Conservation (phyloP, 1,140 invertebrate species). For the Cotesia vestalis region DNA sequence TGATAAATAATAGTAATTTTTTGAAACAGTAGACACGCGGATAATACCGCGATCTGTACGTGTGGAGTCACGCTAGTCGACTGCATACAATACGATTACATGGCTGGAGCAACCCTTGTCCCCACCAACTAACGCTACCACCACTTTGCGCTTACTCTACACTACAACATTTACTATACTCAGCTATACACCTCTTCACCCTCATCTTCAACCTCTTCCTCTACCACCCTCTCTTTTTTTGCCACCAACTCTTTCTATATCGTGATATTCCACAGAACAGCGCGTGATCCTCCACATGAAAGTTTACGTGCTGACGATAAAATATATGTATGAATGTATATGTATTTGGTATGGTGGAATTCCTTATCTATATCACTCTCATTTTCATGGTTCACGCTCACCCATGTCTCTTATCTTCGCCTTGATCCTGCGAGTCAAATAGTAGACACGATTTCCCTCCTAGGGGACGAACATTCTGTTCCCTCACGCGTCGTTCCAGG, state of each 20-base stretch:
- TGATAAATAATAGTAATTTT: slow-evolving; percentile 8
- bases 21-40: neutral
- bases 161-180: too few relatives aligned
- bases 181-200: slow-evolving; percentile 7
- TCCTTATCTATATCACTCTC: too few relatives aligned
- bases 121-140: slow-evolving; percentile 46
- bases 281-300: slow-evolving; percentile 39
- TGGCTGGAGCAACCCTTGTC: slow-evolving; percentile 57
- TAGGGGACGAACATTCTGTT: slow-evolving; percentile 18
- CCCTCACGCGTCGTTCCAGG: slow-evolving; percentile 22
- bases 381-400: too few relatives aligned
- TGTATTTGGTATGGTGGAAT: neutral
- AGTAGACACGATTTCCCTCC: slow-evolving; percentile 16
- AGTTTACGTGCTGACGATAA: slow-evolving; percentile 10
- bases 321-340: neutral
- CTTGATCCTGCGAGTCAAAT: slow-evolving; percentile 23
- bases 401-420: neutral
- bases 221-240: slow-evolving; percentile 22
- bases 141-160: slow-evolving; percentile 23
- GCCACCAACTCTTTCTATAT: too few relatives aligned
- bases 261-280: neutral
- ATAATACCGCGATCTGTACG: slow-evolving; percentile 45
- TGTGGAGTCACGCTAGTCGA: slow-evolving; percentile 59
- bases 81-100: slow-evolving; percentile 62
- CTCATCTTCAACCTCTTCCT: slow-evolving; percentile 38